Evolutionary conservation across 2,113 vertebrate species (phyloP).

Genomic region (Lonchura striata): DNA sequence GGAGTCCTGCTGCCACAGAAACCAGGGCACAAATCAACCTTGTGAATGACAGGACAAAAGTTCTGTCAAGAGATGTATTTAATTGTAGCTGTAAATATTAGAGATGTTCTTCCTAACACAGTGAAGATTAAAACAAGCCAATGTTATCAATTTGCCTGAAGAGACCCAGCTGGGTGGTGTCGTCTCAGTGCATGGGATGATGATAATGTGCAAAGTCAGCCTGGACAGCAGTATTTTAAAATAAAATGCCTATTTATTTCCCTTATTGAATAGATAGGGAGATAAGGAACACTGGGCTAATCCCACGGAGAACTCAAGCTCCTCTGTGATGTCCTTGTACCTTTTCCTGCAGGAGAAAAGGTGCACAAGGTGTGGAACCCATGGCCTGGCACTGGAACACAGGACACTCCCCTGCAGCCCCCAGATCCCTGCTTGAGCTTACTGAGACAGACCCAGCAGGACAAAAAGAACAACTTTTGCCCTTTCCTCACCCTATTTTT

Average conservation of each 20-base stretch:
- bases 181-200: neutral
- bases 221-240: neutral
- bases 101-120: conserved; percentile 1
- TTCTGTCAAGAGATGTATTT: conserved; percentile 31
- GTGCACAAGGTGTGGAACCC: neutral
- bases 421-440: neutral
- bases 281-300: neutral
- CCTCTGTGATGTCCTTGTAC: neutral
- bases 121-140: conserved; percentile 29
- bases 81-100: conserved; percentile 19
- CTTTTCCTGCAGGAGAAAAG: neutral
- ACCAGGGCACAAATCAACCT: conserved; percentile 46
- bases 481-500: neutral
- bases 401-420: neutral
- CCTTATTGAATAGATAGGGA: neutral
- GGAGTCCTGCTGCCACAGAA: conserved; percentile 12
- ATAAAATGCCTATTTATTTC: neutral
- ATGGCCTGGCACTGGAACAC: rapidly evolving
- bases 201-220: neutral
- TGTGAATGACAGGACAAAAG: neutral
- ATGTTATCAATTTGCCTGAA: conserved; percentile 24
- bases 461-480: neutral
- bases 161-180: neutral
- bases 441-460: neutral
- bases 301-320: neutral